phyloP scores from a whole-genome alignment of 2,113 vertebrate genomes.

The Antennarius striatus region DNA sequence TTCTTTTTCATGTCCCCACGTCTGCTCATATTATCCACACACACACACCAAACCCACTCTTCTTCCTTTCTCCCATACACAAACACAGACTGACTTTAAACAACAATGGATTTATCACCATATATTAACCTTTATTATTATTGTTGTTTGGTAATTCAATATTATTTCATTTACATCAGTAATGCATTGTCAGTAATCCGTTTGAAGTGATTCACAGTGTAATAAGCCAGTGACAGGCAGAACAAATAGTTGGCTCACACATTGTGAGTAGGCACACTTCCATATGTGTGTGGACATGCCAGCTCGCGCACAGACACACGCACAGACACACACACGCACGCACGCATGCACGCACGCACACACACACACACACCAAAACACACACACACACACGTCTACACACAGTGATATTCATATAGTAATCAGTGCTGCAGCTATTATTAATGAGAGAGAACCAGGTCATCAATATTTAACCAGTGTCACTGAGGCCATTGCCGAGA shows the following conservation, averaged over 20 bases:
- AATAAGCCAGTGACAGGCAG: slow-evolving; percentile 47
- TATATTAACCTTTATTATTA: slow-evolving; percentile 46
- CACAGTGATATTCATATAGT: slow-evolving; percentile 59
- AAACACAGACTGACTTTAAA: slow-evolving; percentile 17
- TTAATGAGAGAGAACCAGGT: slow-evolving; percentile 76
- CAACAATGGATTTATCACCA: slow-evolving; percentile 33
- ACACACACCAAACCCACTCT: not conserved
- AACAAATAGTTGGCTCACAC: slow-evolving; percentile 59
- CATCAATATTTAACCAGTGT: slow-evolving; percentile 77
- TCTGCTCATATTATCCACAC: slow-evolving; percentile 9
- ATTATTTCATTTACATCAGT: slow-evolving; percentile 43
- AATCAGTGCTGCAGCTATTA: slow-evolving; percentile 76
- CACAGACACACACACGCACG: slow-evolving; percentile 15
- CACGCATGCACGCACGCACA: not conserved
- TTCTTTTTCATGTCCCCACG: slow-evolving; percentile 25
- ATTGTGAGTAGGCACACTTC: slow-evolving; percentile 39
- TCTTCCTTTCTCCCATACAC: not conserved
- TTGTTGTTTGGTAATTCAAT: slow-evolving; percentile 29
- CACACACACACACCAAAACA: not conserved
- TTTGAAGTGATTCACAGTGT: slow-evolving; percentile 40
- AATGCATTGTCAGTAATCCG: slow-evolving; percentile 35
- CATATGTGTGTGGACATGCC: slow-evolving; percentile 20
- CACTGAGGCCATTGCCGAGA: slow-evolving; percentile 63
- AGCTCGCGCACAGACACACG: not conserved
- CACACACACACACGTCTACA: slow-evolving; percentile 18